These are phyloP conservation scores for Lamellibrachia luymesi DNA, from an alignment of 1,140 invertebrate genomes.

Conservation along the genomic window DNA sequence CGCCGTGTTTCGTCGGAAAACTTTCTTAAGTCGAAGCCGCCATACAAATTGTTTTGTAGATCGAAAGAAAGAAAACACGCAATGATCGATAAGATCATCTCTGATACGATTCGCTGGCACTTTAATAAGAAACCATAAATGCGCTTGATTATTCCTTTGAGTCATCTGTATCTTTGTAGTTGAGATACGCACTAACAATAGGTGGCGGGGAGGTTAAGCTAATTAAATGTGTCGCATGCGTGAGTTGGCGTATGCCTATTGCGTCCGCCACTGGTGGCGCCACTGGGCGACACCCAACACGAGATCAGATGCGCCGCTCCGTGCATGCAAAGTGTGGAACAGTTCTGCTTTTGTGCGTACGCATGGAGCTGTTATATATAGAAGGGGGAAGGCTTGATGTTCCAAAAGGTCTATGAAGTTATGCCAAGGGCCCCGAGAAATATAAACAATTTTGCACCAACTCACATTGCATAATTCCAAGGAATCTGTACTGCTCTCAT, in stretches of 20 bases:
- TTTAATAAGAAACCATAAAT: neutral
- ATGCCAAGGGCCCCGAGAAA: no score
- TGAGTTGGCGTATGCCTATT: neutral
- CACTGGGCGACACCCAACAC: neutral
- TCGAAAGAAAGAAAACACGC: neutral
- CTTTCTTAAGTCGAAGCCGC: neutral
- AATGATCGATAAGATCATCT: neutral
- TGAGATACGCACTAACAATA: neutral
- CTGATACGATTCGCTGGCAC: neutral
- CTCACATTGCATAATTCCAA: no score
- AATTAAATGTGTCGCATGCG: neutral
- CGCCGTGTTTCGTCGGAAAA: neutral
- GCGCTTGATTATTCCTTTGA: neutral
- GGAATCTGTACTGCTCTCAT: no score
- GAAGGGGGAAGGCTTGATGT: no score
- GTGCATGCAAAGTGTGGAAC: no score
- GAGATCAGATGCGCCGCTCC: no score
- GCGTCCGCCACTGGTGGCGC: neutral
- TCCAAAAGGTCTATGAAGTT: no score
- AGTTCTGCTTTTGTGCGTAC: no score
- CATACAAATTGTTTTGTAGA: slow-evolving; percentile 5
- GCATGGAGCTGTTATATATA: no score
- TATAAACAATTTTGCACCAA: no score
- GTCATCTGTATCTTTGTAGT: neutral
- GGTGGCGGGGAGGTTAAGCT: neutral